Percentiles rank a stretch among this genome's conserved stretches.
phyloP scores from a whole-genome alignment of 2,797 vertebrate species.

The Apogon hyalosoma region DNA sequence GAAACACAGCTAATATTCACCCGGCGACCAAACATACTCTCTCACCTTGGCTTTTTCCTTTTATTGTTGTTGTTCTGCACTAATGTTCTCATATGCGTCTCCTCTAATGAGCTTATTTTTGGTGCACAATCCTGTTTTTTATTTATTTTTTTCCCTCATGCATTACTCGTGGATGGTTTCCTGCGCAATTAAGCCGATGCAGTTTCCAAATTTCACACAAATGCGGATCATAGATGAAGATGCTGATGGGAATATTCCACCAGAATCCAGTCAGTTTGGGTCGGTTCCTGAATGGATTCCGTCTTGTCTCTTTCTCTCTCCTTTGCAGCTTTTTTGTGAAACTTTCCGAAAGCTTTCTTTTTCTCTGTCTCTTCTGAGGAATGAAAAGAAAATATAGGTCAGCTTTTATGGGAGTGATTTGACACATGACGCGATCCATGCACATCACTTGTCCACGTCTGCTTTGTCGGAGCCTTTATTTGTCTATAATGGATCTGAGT shows the following conservation, averaged over 20 bases:
- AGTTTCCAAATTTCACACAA: slow-evolving; percentile 31
- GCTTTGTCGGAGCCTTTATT: slow-evolving; percentile 72
- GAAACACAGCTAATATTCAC: slow-evolving; percentile 67
- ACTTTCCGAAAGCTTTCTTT: slow-evolving; percentile 37
- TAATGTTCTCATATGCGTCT: slow-evolving; percentile 38
- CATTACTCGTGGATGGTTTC: slow-evolving; percentile 31
- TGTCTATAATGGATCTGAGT: slow-evolving; percentile 65
- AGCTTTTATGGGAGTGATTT: slow-evolving; percentile 79
- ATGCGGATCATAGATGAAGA: slow-evolving; percentile 42
- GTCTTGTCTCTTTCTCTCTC: slow-evolving; percentile 39
- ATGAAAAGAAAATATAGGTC: slow-evolving; percentile 77
- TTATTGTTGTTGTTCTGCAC: slow-evolving; percentile 7
- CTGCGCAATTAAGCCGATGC: slow-evolving; percentile 46
- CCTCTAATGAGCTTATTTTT: slow-evolving; percentile 68
- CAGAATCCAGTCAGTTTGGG: slow-evolving; percentile 46
- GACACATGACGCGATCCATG: slow-evolving; percentile 77
- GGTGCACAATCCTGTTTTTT: slow-evolving; percentile 13
- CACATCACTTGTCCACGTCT: slow-evolving; percentile 67
- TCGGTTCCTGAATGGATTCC: slow-evolving; percentile 65
- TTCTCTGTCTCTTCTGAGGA: slow-evolving; percentile 46
- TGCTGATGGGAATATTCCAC: slow-evolving; percentile 53
- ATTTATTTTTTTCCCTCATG: slow-evolving; percentile 7
- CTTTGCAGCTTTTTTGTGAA: slow-evolving; percentile 10
- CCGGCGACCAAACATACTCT: slow-evolving; percentile 58
- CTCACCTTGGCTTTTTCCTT: slow-evolving; percentile 34